Evolutionary conservation across 2,797 vertebrate species (phyloP).

Genomic region (Enteromius treurensis): DNA sequence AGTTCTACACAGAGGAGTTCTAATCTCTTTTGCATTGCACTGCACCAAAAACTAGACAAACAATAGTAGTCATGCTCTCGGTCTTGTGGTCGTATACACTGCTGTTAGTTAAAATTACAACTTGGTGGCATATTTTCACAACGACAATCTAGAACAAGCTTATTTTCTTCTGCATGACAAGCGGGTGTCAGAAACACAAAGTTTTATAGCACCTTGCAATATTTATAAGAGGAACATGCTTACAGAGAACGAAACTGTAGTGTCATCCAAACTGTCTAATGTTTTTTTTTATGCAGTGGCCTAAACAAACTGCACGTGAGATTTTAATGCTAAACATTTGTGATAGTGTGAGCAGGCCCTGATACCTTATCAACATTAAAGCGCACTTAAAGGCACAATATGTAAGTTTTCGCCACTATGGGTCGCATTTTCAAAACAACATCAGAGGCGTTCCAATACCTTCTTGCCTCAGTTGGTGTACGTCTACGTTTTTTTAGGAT

Average conservation of each 20-base stretch:
- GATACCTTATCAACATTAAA: neutral
- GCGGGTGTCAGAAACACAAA: neutral
- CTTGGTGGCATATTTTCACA: neutral
- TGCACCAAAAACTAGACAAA: neutral
- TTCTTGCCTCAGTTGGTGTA: too few relatives aligned
- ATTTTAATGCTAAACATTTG: neutral
- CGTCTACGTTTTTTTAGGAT: too few relatives aligned
- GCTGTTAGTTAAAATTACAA: neutral
- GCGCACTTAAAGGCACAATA: neutral
- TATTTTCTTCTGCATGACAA: neutral
- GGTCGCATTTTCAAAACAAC: too few relatives aligned
- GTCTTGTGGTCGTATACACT: neutral
- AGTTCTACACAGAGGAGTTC: neutral
- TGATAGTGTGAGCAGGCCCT: neutral
- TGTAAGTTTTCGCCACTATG: too few relatives aligned
- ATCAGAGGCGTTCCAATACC: too few relatives aligned
- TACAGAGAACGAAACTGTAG: neutral
- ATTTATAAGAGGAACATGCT: neutral
- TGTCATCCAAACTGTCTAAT: neutral
- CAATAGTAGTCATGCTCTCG: neutral
- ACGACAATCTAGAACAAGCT: neutral
- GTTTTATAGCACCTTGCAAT: neutral
- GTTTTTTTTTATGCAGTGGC: neutral
- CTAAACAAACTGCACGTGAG: neutral
- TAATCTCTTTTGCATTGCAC: neutral